Conservation (phyloP, 2,113 vertebrate genomes). For the Myxocyprinus asiaticus region DNA sequence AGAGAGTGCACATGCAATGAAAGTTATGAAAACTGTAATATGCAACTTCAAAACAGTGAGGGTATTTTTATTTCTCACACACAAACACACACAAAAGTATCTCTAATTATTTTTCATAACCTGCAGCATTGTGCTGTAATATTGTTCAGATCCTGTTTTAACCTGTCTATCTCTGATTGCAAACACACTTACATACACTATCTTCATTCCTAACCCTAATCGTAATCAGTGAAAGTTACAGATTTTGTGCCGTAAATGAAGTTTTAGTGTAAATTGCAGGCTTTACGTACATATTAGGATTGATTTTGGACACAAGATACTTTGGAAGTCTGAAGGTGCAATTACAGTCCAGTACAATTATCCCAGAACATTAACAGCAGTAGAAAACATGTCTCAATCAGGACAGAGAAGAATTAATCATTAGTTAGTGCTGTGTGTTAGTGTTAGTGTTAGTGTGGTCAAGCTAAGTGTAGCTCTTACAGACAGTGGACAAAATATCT, state of each 20-base stretch:
- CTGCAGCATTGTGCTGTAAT: conserved; percentile 78
- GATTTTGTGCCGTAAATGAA: conserved; percentile 81
- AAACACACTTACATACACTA: conserved; percentile 23
- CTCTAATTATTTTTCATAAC: conserved; percentile 85
- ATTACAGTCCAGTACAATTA: conserved; percentile 95
- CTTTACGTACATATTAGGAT: conserved; percentile 78
- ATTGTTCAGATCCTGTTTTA: conserved; percentile 70
- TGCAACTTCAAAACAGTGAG: conserved; percentile 70
- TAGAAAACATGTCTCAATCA: conserved; percentile 92
- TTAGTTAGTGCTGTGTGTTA: too few species aligned
- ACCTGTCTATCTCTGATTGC: conserved; percentile 70
- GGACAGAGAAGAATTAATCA: conserved; percentile 63
- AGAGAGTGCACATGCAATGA: conserved; percentile 67
- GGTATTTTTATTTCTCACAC: conserved; percentile 54
- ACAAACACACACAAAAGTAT: conserved; percentile 36
- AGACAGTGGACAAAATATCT: too few species aligned
- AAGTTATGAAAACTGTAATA: conserved; percentile 74
- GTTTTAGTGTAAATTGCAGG: conserved; percentile 81
- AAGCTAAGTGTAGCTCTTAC: too few species aligned
- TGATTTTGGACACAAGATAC: conserved; percentile 85
- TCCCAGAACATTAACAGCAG: conserved; percentile 94
- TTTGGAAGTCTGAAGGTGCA: conserved; percentile 86
- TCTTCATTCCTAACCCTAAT: conserved; percentile 51
- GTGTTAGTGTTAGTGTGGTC: too few species aligned
- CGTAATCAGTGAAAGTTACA: conserved; percentile 55